Percentiles rank a stretch among this genome's conserved stretches.
Evolutionary conservation across 2,797 vertebrate genomes (phyloP).

Genomic region (Carduelis carduelis): DNA sequence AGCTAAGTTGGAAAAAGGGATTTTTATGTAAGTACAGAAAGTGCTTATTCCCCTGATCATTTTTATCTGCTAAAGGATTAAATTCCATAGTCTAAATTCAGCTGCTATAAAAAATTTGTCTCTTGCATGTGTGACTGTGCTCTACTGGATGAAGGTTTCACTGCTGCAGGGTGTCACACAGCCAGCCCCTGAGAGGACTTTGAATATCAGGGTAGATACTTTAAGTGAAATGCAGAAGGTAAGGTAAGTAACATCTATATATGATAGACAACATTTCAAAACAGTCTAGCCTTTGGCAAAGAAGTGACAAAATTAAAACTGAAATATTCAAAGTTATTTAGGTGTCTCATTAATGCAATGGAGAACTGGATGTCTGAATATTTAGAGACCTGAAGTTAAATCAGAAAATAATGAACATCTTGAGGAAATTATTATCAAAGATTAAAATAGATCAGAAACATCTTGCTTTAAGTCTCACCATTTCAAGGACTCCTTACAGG

Average conservation of each 20-base stretch:
- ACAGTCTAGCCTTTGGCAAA: background rate
- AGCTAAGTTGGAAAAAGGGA: background rate
- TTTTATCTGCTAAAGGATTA: constrained; percentile 24
- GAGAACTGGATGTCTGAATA: background rate
- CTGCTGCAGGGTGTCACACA: background rate
- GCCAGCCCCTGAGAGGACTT: background rate
- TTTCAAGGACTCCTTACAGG: background rate
- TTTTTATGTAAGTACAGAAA: constrained; percentile 31
- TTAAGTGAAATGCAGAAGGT: background rate
- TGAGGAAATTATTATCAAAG: background rate
- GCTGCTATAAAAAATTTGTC: background rate
- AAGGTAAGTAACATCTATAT: background rate
- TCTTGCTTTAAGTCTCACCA: background rate
- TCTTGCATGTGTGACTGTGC: background rate
- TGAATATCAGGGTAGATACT: background rate
- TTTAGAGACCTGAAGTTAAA: background rate
- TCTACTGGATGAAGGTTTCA: background rate
- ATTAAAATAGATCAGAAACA: background rate
- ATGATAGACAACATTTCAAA: background rate
- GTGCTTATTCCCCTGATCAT: background rate
- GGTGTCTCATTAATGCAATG: background rate
- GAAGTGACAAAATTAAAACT: background rate
- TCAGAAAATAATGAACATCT: background rate
- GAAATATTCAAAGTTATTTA: background rate
- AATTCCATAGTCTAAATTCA: background rate